A percentile compares a stretch with the other conserved stretches of the same genome.
These are phyloP conservation scores for Hemiscyllium ocellatum DNA, from an alignment of 2,113 vertebrate species.

Conservation along the genomic window DNA sequence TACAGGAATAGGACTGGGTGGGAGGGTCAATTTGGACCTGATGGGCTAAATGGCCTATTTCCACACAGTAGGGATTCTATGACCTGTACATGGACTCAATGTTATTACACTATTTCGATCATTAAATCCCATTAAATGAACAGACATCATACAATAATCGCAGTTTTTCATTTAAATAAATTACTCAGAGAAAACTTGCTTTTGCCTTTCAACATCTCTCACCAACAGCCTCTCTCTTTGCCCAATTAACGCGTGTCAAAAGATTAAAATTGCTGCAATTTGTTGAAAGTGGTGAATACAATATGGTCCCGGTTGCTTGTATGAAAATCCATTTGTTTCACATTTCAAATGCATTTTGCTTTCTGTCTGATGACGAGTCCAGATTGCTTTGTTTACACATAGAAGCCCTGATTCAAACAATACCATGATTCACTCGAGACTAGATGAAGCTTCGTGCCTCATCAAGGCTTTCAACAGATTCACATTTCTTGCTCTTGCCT, in stretches of 20 bases:
- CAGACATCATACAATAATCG: not conserved
- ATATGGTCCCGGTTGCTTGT: not conserved
- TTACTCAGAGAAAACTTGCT: not conserved
- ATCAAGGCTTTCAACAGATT: not conserved
- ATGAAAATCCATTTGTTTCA: not conserved
- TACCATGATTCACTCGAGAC: not conserved
- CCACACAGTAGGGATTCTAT: too few species aligned
- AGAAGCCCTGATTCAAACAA: not conserved
- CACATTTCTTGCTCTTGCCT: not conserved
- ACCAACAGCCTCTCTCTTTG: not conserved
- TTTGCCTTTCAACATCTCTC: not conserved
- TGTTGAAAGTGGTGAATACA: not conserved
- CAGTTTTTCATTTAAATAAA: slow-evolving; percentile 24
- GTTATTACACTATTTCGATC: not conserved
- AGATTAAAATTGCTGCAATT: not conserved
- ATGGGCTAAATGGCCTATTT: too few species aligned
- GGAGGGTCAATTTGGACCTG: too few species aligned
- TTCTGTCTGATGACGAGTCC: not conserved
- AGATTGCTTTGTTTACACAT: not conserved
- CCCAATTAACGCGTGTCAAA: not conserved
- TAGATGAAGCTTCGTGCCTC: not conserved
- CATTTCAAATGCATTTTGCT: not conserved
- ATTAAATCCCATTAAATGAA: slow-evolving; percentile 15
- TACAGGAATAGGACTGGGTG: too few species aligned
- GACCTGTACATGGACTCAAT: not conserved